phyloP scores from a whole-genome alignment of 1,140 invertebrate species.

The Phenacoccus solenopsis region DNA sequence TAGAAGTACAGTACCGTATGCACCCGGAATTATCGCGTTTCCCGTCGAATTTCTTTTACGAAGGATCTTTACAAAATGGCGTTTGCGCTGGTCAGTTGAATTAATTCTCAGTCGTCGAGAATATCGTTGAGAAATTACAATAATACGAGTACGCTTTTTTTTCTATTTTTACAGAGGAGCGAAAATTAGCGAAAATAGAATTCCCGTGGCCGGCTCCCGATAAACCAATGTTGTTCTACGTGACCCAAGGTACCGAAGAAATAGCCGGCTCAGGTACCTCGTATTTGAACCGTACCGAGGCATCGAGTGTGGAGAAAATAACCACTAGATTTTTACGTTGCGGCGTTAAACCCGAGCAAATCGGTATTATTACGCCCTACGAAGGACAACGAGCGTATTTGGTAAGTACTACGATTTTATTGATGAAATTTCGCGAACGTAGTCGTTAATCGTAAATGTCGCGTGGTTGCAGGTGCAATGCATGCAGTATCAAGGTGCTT shows the following conservation, averaged over 20 bases:
- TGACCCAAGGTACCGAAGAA: conserved; percentile 96
- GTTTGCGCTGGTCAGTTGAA: conserved; percentile 67
- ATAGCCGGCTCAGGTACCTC: conserved; percentile 97
- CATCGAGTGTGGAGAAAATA: conserved; percentile 96
- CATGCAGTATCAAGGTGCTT: conserved; percentile 96
- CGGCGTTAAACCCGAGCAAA: conserved; percentile 94
- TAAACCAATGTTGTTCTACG: conserved; percentile 98
- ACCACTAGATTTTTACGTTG: conserved; percentile 84
- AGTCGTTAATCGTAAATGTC: neutral
- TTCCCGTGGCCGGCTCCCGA: conserved; percentile 96
- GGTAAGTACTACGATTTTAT: conserved; percentile 35
- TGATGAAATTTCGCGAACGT: neutral
- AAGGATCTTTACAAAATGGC: conserved; percentile 95
- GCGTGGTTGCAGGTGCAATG: conserved; percentile 54
- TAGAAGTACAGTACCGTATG: conserved; percentile 99
- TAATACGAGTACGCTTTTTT: too few species aligned
- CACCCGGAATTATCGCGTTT: conserved; percentile 93
- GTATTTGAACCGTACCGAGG: conserved; percentile 96
- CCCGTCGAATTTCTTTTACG: conserved; percentile 99
- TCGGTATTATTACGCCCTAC: conserved; percentile 99
- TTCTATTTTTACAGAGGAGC: conserved; percentile 49
- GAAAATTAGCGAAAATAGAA: conserved; percentile 78
- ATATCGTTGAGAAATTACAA: neutral
- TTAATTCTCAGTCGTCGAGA: too few species aligned
- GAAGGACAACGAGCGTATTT: conserved; percentile 97